phyloP scores from a whole-genome alignment of 2,113 vertebrate genomes.

The Corythoichthys intestinalis region DNA sequence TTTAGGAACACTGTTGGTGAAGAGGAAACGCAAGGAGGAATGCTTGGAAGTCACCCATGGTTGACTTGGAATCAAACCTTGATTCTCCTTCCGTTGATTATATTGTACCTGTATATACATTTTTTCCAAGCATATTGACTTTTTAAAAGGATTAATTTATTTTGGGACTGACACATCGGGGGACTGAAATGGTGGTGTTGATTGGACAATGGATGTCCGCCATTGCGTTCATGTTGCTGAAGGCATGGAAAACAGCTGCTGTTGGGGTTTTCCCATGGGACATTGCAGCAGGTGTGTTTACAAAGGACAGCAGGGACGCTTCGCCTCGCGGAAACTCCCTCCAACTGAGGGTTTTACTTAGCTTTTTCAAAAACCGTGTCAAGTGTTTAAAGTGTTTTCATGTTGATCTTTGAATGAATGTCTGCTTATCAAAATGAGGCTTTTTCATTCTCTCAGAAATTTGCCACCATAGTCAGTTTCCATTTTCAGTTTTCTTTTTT shows the following conservation, averaged over 20 bases:
- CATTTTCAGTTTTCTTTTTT: conserved; percentile 33
- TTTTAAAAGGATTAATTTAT: conserved; percentile 65
- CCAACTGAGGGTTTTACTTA: conserved; percentile 31
- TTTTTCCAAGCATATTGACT: conserved; percentile 22
- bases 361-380: conserved; percentile 6
- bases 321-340: conserved; percentile 35
- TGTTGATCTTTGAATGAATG: conserved; percentile 25
- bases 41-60: conserved; percentile 26
- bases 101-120: conserved; percentile 38
- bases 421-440: conserved; percentile 25
- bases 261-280: conserved; percentile 43
- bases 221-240: conserved; percentile 30
- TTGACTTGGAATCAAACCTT: conserved; percentile 22
- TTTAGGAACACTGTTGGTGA: conserved; percentile 16
- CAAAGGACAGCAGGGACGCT: conserved; percentile 37
- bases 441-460: conserved; percentile 13
- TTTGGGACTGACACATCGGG: conserved; percentile 53
- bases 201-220: conserved; percentile 28
- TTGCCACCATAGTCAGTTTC: conserved; percentile 25
- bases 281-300: conserved; percentile 43
- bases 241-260: conserved; percentile 27
- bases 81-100: conserved; percentile 31
- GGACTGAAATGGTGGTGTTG: conserved; percentile 15
- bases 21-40: conserved; percentile 5
- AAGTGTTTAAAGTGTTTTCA: conserved; percentile 3